A percentile compares a stretch with the other conserved stretches of the same genome.
Conservation (phyloP, 2,113 vertebrate species). For the Tragelaphus imberbis region DNA sequence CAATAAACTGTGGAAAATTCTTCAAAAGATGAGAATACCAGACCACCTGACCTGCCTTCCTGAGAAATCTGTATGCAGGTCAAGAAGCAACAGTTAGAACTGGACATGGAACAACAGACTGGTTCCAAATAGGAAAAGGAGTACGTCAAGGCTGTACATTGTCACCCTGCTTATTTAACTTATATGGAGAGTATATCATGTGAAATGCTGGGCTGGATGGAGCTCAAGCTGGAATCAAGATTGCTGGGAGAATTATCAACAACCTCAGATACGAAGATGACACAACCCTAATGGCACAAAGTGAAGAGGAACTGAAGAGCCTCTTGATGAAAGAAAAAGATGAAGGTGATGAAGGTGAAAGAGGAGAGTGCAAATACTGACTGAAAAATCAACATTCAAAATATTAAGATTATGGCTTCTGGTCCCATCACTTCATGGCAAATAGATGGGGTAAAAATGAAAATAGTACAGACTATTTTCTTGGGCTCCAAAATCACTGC, state of each 20-base stretch:
- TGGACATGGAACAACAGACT: not conserved
- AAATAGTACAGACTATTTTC: not conserved
- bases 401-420: not conserved
- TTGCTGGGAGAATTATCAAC: not conserved
- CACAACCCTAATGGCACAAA: not conserved
- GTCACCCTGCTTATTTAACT: not conserved
- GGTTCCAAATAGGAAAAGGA: not conserved
- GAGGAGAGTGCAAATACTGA: not conserved
- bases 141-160: not conserved
- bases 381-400: not conserved
- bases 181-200: not conserved
- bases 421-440: not conserved
- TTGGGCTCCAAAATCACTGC: not conserved
- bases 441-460: not conserved
- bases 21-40: not conserved
- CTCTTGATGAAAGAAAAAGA: not conserved
- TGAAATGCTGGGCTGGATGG: not conserved
- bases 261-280: not conserved
- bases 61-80: not conserved
- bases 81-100: not conserved
- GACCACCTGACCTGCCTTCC: not conserved
- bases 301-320: not conserved
- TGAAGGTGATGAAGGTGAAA: not conserved
- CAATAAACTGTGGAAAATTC: not conserved
- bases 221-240: not conserved